These are phyloP conservation scores for Chloroclysta siterata DNA, from an alignment of 2,888 invertebrate genomes.

Conservation along the genomic window DNA sequence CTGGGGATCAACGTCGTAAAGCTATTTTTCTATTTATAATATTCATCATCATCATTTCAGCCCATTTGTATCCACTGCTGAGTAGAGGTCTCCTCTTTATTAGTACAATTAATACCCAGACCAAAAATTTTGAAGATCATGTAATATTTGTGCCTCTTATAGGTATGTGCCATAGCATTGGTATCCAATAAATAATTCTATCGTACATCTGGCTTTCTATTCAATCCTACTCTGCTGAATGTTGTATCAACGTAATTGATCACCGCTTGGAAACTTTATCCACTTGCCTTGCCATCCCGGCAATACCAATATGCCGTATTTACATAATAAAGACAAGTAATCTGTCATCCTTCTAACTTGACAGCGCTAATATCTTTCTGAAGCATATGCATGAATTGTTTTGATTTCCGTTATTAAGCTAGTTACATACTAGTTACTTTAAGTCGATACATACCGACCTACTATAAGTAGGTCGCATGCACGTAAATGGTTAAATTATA, in stretches of 20 bases:
- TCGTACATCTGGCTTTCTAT: constrained; percentile 12
- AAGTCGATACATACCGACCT: background rate
- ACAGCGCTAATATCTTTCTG: constrained; percentile 25
- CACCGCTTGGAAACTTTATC: constrained; percentile 42
- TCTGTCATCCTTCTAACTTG: constrained; percentile 38
- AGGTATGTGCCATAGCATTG: background rate
- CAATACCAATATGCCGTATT: constrained; percentile 40
- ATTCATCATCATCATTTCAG: too few species aligned
- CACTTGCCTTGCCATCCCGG: constrained; percentile 35
- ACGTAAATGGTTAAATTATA: too few species aligned
- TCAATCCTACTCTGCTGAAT: constrained; percentile 26
- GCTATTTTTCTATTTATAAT: too few species aligned
- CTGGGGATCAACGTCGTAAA: too few species aligned
- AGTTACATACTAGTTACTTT: too few species aligned
- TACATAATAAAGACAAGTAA: constrained; percentile 40
- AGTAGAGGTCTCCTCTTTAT: too few species aligned
- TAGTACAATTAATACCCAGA: too few species aligned
- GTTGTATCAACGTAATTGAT: constrained; percentile 44
- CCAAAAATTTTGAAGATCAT: too few species aligned
- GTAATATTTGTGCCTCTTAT: too few species aligned
- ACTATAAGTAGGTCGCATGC: too few species aligned
- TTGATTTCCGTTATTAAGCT: background rate
- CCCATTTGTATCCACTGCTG: too few species aligned
- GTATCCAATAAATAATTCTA: constrained; percentile 25
- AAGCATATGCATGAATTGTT: constrained; percentile 12